Evolutionary conservation across 2,888 invertebrate genomes (phyloP).

Genomic region (Sinelater perroti): DNA sequence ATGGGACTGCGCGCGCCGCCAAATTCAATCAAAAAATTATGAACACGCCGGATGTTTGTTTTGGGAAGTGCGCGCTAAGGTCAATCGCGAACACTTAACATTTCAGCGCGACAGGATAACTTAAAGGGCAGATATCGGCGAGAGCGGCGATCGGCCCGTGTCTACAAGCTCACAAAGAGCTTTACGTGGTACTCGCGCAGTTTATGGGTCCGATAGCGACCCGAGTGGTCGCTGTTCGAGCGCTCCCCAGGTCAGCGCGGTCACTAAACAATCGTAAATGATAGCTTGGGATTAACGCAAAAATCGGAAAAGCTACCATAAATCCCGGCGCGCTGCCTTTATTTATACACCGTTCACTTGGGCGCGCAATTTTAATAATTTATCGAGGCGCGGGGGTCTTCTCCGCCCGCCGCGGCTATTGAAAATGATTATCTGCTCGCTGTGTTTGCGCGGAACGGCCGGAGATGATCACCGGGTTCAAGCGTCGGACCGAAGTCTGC

Average conservation of each 20-base stretch:
- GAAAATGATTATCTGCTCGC: slow-evolving; percentile 11
- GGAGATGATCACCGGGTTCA: too few species aligned
- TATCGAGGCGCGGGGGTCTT: not conserved
- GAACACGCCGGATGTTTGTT: slow-evolving; percentile 50
- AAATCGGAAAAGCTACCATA: slow-evolving; percentile 24
- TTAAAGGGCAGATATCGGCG: slow-evolving; percentile 32
- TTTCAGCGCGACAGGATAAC: slow-evolving; percentile 32
- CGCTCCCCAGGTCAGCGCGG: slow-evolving; percentile 35
- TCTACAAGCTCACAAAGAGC: slow-evolving; percentile 46
- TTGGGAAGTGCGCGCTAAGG: slow-evolving; percentile 38
- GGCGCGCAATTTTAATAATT: slow-evolving; percentile 12
- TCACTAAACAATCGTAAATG: slow-evolving; percentile 39
- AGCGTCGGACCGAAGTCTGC: too few species aligned
- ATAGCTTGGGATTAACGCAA: slow-evolving; percentile 26
- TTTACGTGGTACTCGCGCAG: slow-evolving; percentile 46
- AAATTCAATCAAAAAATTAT: slow-evolving; percentile 62
- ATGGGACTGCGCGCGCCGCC: slow-evolving; percentile 56
- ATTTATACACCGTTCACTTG: slow-evolving; percentile 6
- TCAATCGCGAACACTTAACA: slow-evolving; percentile 26
- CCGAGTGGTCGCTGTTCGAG: slow-evolving; percentile 39
- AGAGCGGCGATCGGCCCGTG: slow-evolving; percentile 30
- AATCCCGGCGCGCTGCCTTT: slow-evolving; percentile 4
- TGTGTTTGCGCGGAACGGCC: too few species aligned
- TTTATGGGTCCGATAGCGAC: slow-evolving; percentile 47
- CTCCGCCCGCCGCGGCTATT: not conserved